A percentile compares a stretch with the other conserved stretches of the same genome.
phyloP scores from a whole-genome alignment of 2,113 vertebrate genomes.

The Hirundichthys speculiger region DNA sequence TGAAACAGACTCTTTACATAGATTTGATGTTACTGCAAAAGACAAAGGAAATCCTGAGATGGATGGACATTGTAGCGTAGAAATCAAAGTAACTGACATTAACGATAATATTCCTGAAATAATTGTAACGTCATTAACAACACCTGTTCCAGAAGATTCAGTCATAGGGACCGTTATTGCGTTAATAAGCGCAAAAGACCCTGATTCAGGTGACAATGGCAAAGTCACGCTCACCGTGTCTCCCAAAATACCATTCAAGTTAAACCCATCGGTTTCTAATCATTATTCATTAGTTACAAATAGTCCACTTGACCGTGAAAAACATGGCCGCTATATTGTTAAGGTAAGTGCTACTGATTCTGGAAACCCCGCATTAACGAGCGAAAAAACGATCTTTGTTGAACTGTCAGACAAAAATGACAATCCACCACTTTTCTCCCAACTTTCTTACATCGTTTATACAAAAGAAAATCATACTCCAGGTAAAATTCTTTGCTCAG shows the following conservation, averaged over 20 bases:
- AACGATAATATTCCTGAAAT: conserved; percentile 82
- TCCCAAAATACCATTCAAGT: conserved; percentile 57
- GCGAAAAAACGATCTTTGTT: conserved; percentile 78
- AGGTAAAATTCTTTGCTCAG: conserved; percentile 61
- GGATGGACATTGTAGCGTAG: conserved; percentile 71
- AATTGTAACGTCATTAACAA: conserved; percentile 73
- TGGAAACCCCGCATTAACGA: conserved; percentile 79
- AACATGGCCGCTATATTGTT: conserved; percentile 53
- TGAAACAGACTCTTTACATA: conserved; percentile 60
- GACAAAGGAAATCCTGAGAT: conserved; percentile 78
- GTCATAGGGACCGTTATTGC: conserved; percentile 78
- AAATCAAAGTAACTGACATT: conserved; percentile 75
- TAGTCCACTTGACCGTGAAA: conserved; percentile 70
- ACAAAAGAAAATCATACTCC: conserved; percentile 69
- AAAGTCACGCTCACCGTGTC: conserved; percentile 63
- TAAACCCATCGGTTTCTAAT: conserved; percentile 69
- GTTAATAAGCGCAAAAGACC: conserved; percentile 75
- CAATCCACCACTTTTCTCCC: conserved; percentile 83
- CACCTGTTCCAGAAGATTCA: conserved; percentile 74
- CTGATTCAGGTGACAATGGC: conserved; percentile 74
- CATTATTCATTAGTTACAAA: conserved; percentile 75
- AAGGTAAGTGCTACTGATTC: conserved; percentile 80
- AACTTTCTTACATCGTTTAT: conserved; percentile 63
- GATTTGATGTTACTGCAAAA: conserved; percentile 77
- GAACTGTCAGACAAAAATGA: conserved; percentile 86